Percentiles rank a stretch among this genome's conserved stretches.
These are phyloP conservation scores for Cyphomyrus discorhynchus DNA, from an alignment of 2,113 vertebrate genomes.

Conservation along the genomic window DNA sequence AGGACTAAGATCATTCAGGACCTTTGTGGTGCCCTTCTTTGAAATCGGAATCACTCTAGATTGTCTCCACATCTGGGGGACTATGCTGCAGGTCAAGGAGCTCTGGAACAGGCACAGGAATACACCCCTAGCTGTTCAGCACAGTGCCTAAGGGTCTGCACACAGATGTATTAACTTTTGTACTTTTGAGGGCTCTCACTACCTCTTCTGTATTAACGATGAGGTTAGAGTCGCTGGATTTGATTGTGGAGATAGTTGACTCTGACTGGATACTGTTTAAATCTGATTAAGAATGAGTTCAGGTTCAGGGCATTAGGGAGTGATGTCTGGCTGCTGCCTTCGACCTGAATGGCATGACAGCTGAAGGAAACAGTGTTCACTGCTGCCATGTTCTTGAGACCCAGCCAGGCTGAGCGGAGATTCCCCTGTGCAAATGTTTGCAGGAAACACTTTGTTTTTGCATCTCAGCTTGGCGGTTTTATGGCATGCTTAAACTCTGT, in stretches of 20 bases:
- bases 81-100: no score
- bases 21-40: no score
- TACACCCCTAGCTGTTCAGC: no score
- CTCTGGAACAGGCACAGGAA: no score
- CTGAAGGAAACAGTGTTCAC: no score
- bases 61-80: no score
- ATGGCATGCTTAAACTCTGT: not conserved
- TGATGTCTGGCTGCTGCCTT: not conserved
- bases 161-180: not conserved
- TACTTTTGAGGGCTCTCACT: not conserved
- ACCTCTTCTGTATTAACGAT: not conserved
- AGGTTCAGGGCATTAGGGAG: not conserved
- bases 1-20: no score
- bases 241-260: not conserved
- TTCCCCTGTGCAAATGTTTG: not conserved
- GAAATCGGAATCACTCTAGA: no score
- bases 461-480: not conserved
- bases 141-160: no score
- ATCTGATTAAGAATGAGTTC: not conserved
- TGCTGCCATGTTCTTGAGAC: not conserved
- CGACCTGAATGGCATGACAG: not conserved
- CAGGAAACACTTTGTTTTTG: not conserved
- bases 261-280: not conserved
- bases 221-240: not conserved
- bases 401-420: not conserved